phyloP scores from a whole-genome alignment of 2,113 vertebrate genomes.

The Galeopterus variegatus region DNA sequence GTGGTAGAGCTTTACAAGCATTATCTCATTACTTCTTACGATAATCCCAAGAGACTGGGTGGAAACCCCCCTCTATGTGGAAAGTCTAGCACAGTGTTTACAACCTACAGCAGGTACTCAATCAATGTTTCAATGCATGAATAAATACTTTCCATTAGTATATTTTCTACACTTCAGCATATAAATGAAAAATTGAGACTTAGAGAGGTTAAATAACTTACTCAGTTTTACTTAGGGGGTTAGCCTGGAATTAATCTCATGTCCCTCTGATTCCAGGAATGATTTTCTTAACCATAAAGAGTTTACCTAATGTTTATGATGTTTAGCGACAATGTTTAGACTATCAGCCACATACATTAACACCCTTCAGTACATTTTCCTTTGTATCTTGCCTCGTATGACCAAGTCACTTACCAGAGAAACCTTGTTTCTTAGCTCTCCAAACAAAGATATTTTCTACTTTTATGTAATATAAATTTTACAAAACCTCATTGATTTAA shows the following conservation, averaged over 20 bases:
- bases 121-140: neutral
- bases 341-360: rapidly evolving
- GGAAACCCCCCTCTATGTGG: neutral
- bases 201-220: neutral
- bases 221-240: neutral
- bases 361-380: neutral
- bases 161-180: neutral
- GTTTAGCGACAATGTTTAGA: neutral
- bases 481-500: neutral
- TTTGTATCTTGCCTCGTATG: neutral
- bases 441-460: neutral
- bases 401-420: neutral
- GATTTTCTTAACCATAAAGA: neutral
- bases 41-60: neutral
- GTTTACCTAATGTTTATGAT: neutral
- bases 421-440: neutral
- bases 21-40: neutral
- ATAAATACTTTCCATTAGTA: neutral
- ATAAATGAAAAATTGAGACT: neutral
- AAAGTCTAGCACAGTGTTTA: neutral
- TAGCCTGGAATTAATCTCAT: neutral
- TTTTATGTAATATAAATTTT: neutral
- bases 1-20: too few relatives aligned
- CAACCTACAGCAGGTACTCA: neutral
- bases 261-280: neutral